Conservation (phyloP, 2,888 invertebrate species). For the Bhutanitis thaidina region DNA sequence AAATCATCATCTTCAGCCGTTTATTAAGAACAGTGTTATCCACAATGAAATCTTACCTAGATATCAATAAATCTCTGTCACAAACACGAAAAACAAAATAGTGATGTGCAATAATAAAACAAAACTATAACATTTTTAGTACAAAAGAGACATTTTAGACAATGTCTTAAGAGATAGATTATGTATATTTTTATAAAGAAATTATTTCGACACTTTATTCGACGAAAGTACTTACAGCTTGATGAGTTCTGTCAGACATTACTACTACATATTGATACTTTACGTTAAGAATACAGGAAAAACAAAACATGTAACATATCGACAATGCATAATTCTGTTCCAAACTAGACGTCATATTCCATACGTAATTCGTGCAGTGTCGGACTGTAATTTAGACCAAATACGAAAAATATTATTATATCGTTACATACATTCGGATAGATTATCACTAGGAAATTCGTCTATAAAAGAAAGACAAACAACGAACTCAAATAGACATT, state of each 20-base stretch:
- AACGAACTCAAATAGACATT: conserved; percentile 21
- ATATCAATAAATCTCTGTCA: conserved; percentile 74
- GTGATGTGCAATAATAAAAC: conserved; percentile 74
- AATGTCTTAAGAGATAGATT: not conserved
- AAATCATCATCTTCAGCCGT: conserved; percentile 55
- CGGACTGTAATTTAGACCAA: conserved; percentile 1
- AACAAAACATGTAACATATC: not conserved
- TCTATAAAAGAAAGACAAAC: conserved; percentile 19
- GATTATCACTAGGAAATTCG: conserved; percentile 13
- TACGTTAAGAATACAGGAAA: not conserved
- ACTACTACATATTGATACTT: conserved; percentile 1
- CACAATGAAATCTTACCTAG: conserved; percentile 62
- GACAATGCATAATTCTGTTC: too few species aligned
- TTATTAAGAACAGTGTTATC: conserved; percentile 71
- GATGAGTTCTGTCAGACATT: not conserved
- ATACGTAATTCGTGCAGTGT: not conserved
- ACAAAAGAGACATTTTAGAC: not conserved
- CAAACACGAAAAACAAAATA: conserved; percentile 67
- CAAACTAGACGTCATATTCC: not conserved
- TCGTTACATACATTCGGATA: not conserved
- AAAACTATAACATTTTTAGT: conserved; percentile 35
- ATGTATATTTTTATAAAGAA: not conserved
- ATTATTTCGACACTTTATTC: not conserved
- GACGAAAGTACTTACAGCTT: not conserved
- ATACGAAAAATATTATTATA: conserved; percentile 9